Percentiles rank a stretch among this genome's conserved stretches.
Evolutionary conservation across 2,888 invertebrate species (phyloP).

Genomic region (Horisme vitalbata): DNA sequence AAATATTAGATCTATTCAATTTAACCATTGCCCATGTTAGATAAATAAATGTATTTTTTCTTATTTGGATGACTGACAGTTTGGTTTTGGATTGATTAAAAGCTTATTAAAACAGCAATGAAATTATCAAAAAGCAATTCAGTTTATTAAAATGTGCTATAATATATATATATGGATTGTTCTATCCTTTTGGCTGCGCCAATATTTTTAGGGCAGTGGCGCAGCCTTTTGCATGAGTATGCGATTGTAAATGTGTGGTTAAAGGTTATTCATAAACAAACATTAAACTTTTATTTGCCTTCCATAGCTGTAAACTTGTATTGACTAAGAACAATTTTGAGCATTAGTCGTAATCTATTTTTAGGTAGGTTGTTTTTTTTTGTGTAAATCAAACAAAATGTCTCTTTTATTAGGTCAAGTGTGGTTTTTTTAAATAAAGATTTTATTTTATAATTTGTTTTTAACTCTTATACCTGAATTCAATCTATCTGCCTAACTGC

Average conservation of each 20-base stretch:
- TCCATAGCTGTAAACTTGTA: conserved; percentile 15
- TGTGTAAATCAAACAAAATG: conserved; percentile 62
- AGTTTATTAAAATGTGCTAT: not conserved
- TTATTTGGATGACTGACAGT: conserved; percentile 4
- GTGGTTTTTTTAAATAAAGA: conserved; percentile 75
- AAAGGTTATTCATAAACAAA: not conserved
- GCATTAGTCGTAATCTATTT: conserved; percentile 50
- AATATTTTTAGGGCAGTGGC: not conserved
- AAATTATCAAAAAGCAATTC: too few relatives aligned
- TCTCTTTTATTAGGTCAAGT: conserved; percentile 63
- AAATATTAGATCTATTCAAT: conserved; percentile 1
- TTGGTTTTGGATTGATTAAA: not conserved
- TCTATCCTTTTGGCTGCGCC: not conserved
- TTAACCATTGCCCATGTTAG: conserved; percentile 6
- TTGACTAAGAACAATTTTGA: conserved; percentile 52
- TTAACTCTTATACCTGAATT: conserved; percentile 14
- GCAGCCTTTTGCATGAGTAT: not conserved
- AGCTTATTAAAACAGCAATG: too few relatives aligned
- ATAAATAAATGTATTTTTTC: conserved; percentile 2
- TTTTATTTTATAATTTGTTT: conserved; percentile 65
- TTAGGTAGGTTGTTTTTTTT: conserved; percentile 57
- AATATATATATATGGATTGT: not conserved
- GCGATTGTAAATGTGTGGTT: not conserved
- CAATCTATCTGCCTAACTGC: too few relatives aligned
- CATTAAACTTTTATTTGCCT: not conserved